Evolutionary conservation across 2,797 vertebrate genomes (phyloP).

Genomic region (Ptychadena robeensis): DNA sequence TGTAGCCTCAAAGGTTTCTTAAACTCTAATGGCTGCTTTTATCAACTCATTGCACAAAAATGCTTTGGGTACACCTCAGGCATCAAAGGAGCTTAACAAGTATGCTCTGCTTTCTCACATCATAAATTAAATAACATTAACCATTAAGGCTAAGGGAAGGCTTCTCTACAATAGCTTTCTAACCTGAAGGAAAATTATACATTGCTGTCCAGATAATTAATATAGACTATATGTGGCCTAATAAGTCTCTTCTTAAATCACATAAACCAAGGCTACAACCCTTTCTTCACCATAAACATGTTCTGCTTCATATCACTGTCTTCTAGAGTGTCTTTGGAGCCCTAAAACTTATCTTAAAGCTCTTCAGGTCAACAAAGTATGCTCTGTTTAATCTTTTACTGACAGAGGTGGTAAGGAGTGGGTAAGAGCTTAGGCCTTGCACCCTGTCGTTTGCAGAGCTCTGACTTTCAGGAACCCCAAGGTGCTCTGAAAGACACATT

Average conservation of each 20-base stretch:
- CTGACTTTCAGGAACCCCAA: no score
- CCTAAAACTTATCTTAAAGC: no score
- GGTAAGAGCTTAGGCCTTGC: no score
- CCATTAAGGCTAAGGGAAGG: background rate
- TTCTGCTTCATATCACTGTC: background rate
- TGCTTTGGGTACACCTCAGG: slow-evolving; percentile 4
- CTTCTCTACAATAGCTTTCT: background rate
- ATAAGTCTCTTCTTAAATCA: no score
- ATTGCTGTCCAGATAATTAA: background rate
- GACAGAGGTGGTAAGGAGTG: no score
- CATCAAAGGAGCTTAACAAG: slow-evolving; percentile 3
- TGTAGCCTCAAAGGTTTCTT: background rate
- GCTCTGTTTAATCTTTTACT: no score
- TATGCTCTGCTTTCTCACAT: slow-evolving; percentile 1
- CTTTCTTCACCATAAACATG: background rate
- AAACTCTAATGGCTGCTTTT: background rate
- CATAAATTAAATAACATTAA: background rate
- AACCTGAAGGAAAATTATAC: background rate
- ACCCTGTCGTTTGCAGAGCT: no score
- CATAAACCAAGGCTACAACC: background rate
- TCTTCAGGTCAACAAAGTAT: no score
- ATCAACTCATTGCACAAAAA: background rate
- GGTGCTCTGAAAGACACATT: no score
- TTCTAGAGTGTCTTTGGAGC: no score
- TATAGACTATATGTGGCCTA: background rate